These are phyloP conservation scores for Muschampia plurimacula DNA, from an alignment of 2,888 invertebrate species.

Conservation along the genomic window DNA sequence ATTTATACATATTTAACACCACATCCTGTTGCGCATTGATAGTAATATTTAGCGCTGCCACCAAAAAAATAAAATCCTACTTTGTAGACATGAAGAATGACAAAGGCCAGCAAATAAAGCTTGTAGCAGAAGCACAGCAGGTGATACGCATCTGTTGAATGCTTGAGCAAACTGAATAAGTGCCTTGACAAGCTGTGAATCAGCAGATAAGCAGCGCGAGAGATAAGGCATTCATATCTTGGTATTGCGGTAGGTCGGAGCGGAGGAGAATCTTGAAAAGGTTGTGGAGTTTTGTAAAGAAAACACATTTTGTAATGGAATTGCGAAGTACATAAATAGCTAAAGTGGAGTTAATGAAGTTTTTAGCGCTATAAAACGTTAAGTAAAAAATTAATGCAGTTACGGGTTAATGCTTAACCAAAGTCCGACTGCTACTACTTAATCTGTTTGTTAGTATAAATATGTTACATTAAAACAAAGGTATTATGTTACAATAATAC, in stretches of 20 bases:
- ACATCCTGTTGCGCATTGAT: neutral
- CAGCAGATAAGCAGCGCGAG: constrained; percentile 40
- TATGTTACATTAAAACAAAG: too few species aligned
- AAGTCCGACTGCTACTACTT: too few species aligned
- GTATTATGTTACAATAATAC: too few species aligned
- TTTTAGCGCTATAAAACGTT: neutral
- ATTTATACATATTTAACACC: neutral
- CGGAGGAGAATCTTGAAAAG: constrained; percentile 15
- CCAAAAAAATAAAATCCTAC: neutral
- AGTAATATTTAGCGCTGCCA: neutral
- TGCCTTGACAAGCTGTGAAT: constrained; percentile 37
- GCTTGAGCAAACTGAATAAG: constrained; percentile 34
- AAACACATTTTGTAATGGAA: constrained; percentile 12
- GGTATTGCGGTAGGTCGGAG: constrained; percentile 31
- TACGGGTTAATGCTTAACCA: too few species aligned
- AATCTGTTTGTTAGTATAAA: too few species aligned
- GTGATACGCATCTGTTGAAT: constrained; percentile 23
- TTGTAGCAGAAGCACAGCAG: constrained; percentile 17
- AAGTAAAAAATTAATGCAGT: neutral
- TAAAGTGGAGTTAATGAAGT: neutral
- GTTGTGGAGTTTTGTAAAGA: constrained; percentile 12
- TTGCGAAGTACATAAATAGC: neutral
- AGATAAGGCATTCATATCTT: constrained; percentile 41
- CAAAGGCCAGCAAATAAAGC: constrained; percentile 13
- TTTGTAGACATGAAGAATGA: neutral